phyloP scores from a whole-genome alignment of 2,113 vertebrate species.

The Clarias macrocephalus region DNA sequence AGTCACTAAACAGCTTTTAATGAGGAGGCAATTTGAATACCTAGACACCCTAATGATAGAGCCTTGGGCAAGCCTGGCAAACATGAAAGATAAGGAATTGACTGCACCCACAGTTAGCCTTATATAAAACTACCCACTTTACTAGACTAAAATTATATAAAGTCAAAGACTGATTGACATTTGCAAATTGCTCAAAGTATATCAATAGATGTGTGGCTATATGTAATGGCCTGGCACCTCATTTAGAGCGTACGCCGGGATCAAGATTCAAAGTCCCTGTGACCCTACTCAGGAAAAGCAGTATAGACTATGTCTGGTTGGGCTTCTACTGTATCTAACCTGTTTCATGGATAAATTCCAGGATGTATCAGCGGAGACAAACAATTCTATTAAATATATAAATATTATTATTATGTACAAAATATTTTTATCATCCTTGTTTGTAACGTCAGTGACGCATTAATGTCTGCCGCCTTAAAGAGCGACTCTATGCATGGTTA shows the following conservation, averaged over 20 bases:
- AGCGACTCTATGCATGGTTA: background rate
- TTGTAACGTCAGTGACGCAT: conserved; percentile 75
- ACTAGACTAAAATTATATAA: background rate
- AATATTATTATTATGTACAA: too few species aligned
- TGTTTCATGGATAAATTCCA: conserved; percentile 57
- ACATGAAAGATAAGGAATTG: background rate
- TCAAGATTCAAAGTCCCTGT: too few species aligned
- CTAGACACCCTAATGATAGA: conserved; percentile 17
- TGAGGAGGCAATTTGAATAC: conserved; percentile 49
- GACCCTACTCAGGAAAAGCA: too few species aligned
- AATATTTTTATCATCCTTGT: conserved; percentile 62
- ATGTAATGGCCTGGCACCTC: too few species aligned
- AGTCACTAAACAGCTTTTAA: conserved; percentile 50
- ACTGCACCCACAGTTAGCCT: background rate
- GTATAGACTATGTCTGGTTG: too few species aligned
- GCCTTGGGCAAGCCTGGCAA: conserved; percentile 1
- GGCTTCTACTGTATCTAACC: too few species aligned
- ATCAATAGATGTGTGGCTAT: too few species aligned
- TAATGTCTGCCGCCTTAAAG: background rate
- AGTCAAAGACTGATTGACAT: background rate
- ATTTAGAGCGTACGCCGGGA: too few species aligned
- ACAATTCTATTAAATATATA: conserved; percentile 56
- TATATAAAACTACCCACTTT: background rate
- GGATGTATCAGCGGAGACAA: conserved; percentile 78
- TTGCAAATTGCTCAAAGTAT: too few species aligned